Evolutionary conservation across 1,140 invertebrate species (phyloP).

Genomic region (Apocrypta bakeri): DNA sequence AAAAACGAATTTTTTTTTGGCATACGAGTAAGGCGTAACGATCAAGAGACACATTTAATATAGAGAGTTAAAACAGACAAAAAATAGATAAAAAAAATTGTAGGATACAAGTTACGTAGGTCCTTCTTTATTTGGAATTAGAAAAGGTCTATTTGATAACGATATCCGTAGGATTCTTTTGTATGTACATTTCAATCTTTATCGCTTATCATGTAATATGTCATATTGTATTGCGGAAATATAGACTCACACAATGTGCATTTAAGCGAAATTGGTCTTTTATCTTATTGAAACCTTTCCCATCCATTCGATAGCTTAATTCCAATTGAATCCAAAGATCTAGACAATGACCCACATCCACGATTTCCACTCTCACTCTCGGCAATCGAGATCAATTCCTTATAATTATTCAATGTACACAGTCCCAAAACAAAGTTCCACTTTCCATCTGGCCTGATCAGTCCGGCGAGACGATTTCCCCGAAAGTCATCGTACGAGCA

Average conservation of each 20-base stretch:
- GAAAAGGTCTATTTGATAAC: constrained; percentile 44
- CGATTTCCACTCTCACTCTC: neutral
- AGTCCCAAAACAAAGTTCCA: neutral
- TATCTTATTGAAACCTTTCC: constrained; percentile 11
- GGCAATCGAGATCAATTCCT: neutral
- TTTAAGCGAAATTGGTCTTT: constrained; percentile 35
- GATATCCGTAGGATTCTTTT: constrained; percentile 44
- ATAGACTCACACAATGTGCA: constrained; percentile 49
- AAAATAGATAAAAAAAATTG: neutral
- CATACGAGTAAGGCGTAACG: neutral
- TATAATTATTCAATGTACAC: neutral
- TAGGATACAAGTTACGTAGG: constrained; percentile 27
- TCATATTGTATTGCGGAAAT: constrained; percentile 46
- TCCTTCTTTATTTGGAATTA: constrained; percentile 23
- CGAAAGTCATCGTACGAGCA: neutral
- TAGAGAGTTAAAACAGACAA: neutral
- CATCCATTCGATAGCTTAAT: neutral
- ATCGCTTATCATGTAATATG: constrained; percentile 43
- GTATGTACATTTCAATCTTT: constrained; percentile 51
- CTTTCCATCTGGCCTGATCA: neutral
- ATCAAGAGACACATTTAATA: neutral
- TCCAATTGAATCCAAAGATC: neutral
- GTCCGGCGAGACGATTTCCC: neutral
- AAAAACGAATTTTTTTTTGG: constrained; percentile 31
- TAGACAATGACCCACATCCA: neutral